phyloP scores from a whole-genome alignment of 2,888 invertebrate genomes.

The Rhopalosiphum nymphaeae region DNA sequence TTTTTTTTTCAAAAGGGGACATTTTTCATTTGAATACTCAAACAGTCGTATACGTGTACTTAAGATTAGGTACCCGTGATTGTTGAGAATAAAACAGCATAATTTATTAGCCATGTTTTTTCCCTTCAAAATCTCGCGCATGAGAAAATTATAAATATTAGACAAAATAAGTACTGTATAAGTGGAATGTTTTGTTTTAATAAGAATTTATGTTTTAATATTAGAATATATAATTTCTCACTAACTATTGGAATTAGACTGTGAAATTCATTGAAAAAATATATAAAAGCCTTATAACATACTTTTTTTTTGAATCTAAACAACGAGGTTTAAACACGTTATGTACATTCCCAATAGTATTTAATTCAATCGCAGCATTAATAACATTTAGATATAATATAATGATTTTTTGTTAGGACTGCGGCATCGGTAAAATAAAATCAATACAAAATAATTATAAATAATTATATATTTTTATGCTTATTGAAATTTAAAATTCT shows the following conservation, averaged over 20 bases:
- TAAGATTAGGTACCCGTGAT: conserved; percentile 46
- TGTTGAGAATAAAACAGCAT: conserved; percentile 28
- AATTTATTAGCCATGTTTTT: conserved; percentile 33
- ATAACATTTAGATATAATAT: no score
- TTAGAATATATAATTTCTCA: not conserved
- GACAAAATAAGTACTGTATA: not conserved
- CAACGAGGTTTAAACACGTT: not conserved
- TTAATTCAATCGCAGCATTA: not conserved
- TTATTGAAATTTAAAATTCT: not conserved
- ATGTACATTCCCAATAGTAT: not conserved
- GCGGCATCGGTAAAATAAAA: not conserved
- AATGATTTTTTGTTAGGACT: no score
- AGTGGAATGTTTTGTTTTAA: not conserved
- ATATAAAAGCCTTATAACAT: not conserved
- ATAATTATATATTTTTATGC: not conserved
- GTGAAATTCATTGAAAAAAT: not conserved
- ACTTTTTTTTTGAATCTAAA: not conserved
- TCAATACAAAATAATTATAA: not conserved
- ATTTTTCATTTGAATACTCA: conserved; percentile 54
- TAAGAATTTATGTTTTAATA: not conserved
- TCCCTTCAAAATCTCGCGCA: not conserved
- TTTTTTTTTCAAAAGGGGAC: conserved; percentile 32
- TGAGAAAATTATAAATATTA: conserved; percentile 35
- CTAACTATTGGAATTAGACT: not conserved
- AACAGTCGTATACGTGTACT: not conserved